Conservation (phyloP, 2,113 vertebrate genomes). For the Orthochromis malagaraziensis region DNA sequence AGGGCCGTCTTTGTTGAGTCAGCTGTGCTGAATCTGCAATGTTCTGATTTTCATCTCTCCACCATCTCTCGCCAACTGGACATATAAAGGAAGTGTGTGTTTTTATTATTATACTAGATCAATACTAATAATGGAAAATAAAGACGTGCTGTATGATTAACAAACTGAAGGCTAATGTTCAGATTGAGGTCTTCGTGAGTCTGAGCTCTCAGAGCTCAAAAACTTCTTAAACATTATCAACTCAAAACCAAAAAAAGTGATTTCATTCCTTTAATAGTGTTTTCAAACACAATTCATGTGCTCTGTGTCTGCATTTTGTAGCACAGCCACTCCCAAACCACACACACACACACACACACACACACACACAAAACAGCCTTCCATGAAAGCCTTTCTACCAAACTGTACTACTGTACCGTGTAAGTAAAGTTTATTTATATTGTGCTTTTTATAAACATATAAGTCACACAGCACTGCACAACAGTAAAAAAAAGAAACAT, state of each 20-base stretch:
- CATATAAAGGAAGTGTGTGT: not conserved
- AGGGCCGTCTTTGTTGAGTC: constrained; percentile 55
- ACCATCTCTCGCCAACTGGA: constrained; percentile 65
- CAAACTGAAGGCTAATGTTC: not conserved
- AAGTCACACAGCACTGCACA: not conserved
- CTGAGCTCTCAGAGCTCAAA: not conserved
- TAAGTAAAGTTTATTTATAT: not conserved
- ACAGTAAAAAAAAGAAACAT: not conserved
- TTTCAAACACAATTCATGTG: not conserved
- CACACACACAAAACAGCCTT: too few species aligned
- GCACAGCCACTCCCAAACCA: not conserved
- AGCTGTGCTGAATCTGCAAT: constrained; percentile 53
- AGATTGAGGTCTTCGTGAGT: accelerated
- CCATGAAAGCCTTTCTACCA: too few species aligned
- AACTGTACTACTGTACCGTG: too few species aligned
- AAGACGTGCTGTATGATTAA: not conserved
- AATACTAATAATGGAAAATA: not conserved
- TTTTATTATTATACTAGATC: not conserved
- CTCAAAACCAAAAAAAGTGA: not conserved
- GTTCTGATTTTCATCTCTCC: constrained; percentile 69
- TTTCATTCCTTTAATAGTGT: not conserved
- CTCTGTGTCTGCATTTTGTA: not conserved
- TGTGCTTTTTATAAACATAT: not conserved
- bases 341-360: too few species aligned
- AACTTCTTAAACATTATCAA: not conserved